These are phyloP conservation scores for Polypterus senegalus DNA, from an alignment of 2,113 vertebrate species.

Conservation along the genomic window DNA sequence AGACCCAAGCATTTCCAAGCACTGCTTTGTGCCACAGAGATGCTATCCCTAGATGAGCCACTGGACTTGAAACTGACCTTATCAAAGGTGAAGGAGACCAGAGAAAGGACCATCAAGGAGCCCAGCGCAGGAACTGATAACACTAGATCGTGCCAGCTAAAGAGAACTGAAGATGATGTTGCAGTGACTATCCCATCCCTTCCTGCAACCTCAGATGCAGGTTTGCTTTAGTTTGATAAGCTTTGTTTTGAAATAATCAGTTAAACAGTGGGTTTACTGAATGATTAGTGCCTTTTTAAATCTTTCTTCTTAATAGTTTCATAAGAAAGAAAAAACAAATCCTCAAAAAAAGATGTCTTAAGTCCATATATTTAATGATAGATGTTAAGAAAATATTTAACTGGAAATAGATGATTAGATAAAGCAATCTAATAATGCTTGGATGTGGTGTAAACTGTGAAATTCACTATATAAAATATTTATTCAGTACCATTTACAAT, in stretches of 20 bases:
- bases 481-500: no score
- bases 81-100: slow-evolving; percentile 57
- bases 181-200: slow-evolving; percentile 54
- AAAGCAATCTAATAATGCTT: no score
- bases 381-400: no score
- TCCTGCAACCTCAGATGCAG: slow-evolving; percentile 48
- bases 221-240: slow-evolving; percentile 27
- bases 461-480: no score
- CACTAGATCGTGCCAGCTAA: slow-evolving; percentile 46
- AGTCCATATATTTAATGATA: no score
- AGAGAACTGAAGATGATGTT: slow-evolving; percentile 55
- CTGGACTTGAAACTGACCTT: slow-evolving; percentile 84
- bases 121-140: slow-evolving; percentile 38
- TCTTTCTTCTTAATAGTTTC: no score
- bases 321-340: no score
- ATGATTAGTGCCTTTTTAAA: no score
- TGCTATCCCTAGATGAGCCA: slow-evolving; percentile 92
- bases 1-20: not conserved
- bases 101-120: slow-evolving; percentile 40
- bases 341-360: no score
- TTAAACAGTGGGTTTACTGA: not conserved
- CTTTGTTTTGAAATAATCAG: not conserved
- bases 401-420: no score
- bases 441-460: no score
- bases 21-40: slow-evolving; percentile 31